Conservation (phyloP, 2,888 invertebrate genomes). For the Eugnorisma glareosa region DNA sequence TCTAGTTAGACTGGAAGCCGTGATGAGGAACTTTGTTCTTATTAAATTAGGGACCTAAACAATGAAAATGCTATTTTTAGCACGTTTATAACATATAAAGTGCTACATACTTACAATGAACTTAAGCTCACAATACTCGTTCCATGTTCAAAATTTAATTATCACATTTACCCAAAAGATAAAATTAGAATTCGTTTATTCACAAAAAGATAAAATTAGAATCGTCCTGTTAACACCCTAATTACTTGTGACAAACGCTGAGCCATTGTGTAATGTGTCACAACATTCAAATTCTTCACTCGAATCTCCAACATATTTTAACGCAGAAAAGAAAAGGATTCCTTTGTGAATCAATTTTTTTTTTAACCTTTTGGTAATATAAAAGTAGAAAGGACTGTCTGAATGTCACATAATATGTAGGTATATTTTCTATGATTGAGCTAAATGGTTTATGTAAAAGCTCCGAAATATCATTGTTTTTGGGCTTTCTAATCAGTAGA, state of each 20-base stretch:
- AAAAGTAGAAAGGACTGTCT: neutral
- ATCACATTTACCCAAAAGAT: slow-evolving; percentile 9
- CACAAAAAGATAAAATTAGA: slow-evolving; percentile 41
- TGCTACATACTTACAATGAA: neutral
- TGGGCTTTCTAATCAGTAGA: neutral
- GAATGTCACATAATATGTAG: slow-evolving; percentile 11
- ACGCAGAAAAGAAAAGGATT: slow-evolving; percentile 27
- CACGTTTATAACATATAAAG: neutral
- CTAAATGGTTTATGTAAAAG: neutral
- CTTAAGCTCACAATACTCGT: neutral
- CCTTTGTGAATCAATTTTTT: slow-evolving; percentile 24
- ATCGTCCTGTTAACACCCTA: slow-evolving; percentile 19
- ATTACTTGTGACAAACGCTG: slow-evolving; percentile 33
- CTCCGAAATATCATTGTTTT: neutral
- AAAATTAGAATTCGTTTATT: slow-evolving; percentile 18
- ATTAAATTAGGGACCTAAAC: neutral
- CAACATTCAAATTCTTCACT: slow-evolving; percentile 18
- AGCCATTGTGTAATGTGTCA: slow-evolving; percentile 14
- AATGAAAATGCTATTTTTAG: neutral
- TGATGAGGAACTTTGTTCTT: neutral
- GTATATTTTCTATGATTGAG: neutral
- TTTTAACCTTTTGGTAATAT: neutral
- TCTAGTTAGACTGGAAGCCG: neutral
- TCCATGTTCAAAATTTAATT: slow-evolving; percentile 14
- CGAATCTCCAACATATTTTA: slow-evolving; percentile 18